Evolutionary conservation across 2,113 vertebrate genomes (phyloP), one percentile per base, ranked within the genome.

Genomic region (Alethe diademata): DNA sequence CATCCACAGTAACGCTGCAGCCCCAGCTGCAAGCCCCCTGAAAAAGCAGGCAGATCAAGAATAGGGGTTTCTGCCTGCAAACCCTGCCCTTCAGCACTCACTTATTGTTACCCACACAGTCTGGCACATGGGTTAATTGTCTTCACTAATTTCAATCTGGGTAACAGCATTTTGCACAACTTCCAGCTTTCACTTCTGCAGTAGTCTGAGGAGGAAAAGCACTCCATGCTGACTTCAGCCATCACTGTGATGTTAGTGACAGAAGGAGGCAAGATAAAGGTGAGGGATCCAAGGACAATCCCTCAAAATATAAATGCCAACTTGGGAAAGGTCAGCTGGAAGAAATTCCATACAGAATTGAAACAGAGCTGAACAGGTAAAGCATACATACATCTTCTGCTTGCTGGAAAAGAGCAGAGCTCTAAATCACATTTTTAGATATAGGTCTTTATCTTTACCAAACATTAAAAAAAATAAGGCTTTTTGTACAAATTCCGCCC

Each of bases 1-100:
- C 0, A 0, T 19, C 16, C 43, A 33, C 50, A 53, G 12, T 25
- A 50, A 50, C 0, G 0, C 36, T 42, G 23, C 53, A 80, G 54
- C 19, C 26, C 28, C 40, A 86, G 76, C 50, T 80, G 57, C 29
- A 24, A 69, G 42, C 11, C 13, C 33, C 42, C 50, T 15, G 8
- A 43, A 40, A 78, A 61, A 43, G 13, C 16, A 80, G 25, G 24
- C 31, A 66, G 12, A 19, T 4, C 14, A 48, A 61, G 36, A 57
- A 48, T 4, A 36, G 17, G 7, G 7, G 4, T 69, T 80, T 73
- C 26, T 15, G 25, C 16, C 26, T 76, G 12, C 42, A 76, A 83
- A 64, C 4, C 18, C 18, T 29, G 29, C 6, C 11, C 47, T 73
- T 58, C 42, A 7, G 35, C 62, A 31, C 8, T 31, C 45, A 57